Evolutionary conservation across 92 coral and sea anemone species (phyloP).

Genomic region (Porites rus): DNA sequence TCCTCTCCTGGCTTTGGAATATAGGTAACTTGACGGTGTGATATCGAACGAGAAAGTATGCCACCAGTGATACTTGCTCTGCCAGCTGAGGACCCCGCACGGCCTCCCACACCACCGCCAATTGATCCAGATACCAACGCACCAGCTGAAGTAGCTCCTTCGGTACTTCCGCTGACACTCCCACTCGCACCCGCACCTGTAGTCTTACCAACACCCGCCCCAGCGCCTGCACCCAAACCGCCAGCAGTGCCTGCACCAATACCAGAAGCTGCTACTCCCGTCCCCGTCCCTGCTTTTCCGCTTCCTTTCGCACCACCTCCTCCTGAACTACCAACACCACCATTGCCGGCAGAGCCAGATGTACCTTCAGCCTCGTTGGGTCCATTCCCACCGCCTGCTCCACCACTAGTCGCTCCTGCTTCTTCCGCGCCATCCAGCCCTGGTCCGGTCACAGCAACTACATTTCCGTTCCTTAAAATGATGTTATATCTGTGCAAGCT

Average conservation of each 20-base stretch:
- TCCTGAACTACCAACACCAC: not conserved
- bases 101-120: not conserved
- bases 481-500: conserved; percentile 23
- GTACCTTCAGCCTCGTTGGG: conserved; percentile 3
- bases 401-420: conserved; percentile 1
- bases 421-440: conserved; percentile 1
- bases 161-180: not conserved
- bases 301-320: not conserved
- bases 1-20: conserved; percentile 26
- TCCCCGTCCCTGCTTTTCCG: not conserved
- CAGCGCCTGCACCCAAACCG: not conserved
- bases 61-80: not conserved
- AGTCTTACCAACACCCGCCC: not conserved
- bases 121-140: not conserved
- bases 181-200: not conserved
- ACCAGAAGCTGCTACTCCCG: not conserved
- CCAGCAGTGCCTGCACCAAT: not conserved
- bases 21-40: conserved; percentile 7
- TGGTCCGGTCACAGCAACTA: conserved; percentile 23
- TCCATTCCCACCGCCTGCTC: conserved; percentile 10
- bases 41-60: not conserved
- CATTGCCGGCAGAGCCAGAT: not conserved
- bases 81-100: not conserved
- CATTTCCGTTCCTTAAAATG: conserved; percentile 10
- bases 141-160: not conserved